These are phyloP conservation scores for Torymus aiolomorphi DNA, from an alignment of 2,888 invertebrate species.

Conservation along the genomic window DNA sequence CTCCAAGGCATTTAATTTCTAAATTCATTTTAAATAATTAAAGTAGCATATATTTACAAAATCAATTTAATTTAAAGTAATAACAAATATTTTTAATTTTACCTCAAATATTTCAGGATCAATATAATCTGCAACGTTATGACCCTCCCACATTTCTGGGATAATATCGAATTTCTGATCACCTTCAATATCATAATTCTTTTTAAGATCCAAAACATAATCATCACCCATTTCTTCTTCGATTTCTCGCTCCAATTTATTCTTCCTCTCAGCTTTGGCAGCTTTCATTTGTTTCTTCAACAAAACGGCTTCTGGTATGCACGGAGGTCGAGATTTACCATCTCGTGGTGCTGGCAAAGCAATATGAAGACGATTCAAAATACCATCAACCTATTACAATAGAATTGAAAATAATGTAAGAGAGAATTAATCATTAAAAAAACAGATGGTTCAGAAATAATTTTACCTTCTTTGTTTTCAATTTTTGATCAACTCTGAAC, in stretches of 20 bases:
- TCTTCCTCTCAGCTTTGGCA: conserved; percentile 77
- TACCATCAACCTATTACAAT: conserved; percentile 83
- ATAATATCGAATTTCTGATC: conserved; percentile 95
- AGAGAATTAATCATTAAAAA: no score
- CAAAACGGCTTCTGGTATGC: conserved; percentile 83
- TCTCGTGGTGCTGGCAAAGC: conserved; percentile 92
- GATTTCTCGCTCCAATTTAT: conserved; percentile 93
- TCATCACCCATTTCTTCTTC: conserved; percentile 97
- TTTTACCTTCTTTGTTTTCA: conserved; percentile 90
- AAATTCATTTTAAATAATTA: conserved; percentile 51
- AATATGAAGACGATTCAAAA: conserved; percentile 94
- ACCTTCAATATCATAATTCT: conserved; percentile 94
- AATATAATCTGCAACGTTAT: conserved; percentile 98
- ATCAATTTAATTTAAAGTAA: conserved; percentile 11
- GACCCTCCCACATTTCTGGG: conserved; percentile 98
- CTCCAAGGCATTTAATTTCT: conserved; percentile 93
- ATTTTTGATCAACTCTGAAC: conserved; percentile 94
- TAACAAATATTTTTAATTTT: conserved; percentile 44
- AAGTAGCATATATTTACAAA: conserved; percentile 16
- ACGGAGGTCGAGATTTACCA: conserved; percentile 83
- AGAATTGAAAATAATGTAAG: conserved; percentile 9
- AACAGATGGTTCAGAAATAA: not conserved
- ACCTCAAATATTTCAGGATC: conserved; percentile 95
- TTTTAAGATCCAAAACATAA: conserved; percentile 93
- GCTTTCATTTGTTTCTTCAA: conserved; percentile 78